phyloP scores from a whole-genome alignment of 2,888 invertebrate genomes.

The Tiliacea citrago region DNA sequence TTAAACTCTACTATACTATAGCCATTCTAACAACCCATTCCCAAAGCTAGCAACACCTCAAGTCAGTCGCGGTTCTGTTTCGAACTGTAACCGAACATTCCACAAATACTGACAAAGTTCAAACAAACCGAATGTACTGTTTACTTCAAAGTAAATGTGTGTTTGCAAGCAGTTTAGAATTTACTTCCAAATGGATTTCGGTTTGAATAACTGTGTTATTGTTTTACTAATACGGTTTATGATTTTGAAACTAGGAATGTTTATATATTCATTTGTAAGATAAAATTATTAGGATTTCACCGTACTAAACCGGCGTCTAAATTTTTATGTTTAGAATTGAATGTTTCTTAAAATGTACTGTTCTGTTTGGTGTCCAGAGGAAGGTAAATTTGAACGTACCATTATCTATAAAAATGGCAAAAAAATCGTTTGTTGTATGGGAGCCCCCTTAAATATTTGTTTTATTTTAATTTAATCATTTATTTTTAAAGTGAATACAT shows the following conservation, averaged over 20 bases:
- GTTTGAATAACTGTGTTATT: conserved; percentile 19
- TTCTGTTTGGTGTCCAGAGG: background rate
- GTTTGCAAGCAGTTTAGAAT: conserved; percentile 38
- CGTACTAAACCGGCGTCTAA: background rate
- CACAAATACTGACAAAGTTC: conserved; percentile 44
- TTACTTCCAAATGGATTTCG: conserved; percentile 31
- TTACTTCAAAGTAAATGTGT: conserved; percentile 51
- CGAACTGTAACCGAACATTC: conserved; percentile 48
- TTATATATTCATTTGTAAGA: background rate
- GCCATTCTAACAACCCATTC: background rate
- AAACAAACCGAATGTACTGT: conserved; percentile 41
- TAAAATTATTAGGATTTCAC: background rate
- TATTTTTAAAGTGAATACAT: too few species aligned
- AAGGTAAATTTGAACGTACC: too few species aligned
- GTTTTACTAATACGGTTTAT: background rate
- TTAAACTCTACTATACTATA: too few species aligned
- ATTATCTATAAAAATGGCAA: too few species aligned
- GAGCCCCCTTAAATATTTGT: too few species aligned
- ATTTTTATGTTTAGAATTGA: background rate
- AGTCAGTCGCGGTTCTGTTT: conserved; percentile 31
- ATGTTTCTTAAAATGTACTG: background rate
- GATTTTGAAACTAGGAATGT: conserved; percentile 10
- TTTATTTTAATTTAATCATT: too few species aligned
- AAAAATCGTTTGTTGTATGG: too few species aligned
- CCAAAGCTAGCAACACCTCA: conserved; percentile 5